Evolutionary conservation across 1,140 invertebrate genomes (phyloP).

Genomic region (Adelges cooleyi): DNA sequence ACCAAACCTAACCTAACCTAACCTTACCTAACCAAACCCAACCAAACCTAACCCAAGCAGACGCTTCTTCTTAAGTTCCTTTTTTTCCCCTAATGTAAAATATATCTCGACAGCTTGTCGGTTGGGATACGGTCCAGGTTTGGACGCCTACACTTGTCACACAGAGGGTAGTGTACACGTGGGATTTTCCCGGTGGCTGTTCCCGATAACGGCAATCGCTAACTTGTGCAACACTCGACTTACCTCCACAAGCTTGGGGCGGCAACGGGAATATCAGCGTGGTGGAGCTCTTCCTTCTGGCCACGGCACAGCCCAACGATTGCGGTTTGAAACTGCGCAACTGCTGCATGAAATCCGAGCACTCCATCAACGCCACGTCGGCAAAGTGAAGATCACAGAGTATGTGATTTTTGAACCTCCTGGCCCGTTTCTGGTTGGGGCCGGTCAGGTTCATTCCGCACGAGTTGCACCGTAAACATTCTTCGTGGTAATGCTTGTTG

Average conservation of each 20-base stretch:
- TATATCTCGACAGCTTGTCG: too few relatives aligned
- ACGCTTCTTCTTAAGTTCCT: too few relatives aligned
- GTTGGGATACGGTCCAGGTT: too few relatives aligned
- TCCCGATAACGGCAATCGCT: too few relatives aligned
- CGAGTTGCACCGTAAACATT: conserved; percentile 87
- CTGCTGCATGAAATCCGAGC: conserved; percentile 92
- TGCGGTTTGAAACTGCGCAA: conserved; percentile 89
- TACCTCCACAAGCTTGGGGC: conserved; percentile 87
- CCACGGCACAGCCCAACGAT: conserved; percentile 84
- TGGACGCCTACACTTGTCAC: too few relatives aligned
- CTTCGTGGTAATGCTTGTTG: conserved; percentile 91
- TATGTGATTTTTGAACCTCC: conserved; percentile 70
- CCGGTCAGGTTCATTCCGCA: conserved; percentile 85
- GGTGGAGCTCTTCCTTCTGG: conserved; percentile 79
- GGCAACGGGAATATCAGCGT: conserved; percentile 87
- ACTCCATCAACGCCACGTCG: conserved; percentile 90
- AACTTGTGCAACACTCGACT: too few relatives aligned
- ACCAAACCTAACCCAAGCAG: too few relatives aligned
- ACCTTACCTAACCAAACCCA: too few relatives aligned
- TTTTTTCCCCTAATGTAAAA: too few relatives aligned
- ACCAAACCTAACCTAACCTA: too few relatives aligned
- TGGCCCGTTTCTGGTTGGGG: conserved; percentile 69
- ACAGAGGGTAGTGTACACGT: too few relatives aligned
- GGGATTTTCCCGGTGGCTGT: too few relatives aligned
- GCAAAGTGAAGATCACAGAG: conserved; percentile 82